These are phyloP conservation scores for Blastobasis adustella DNA, from an alignment of 2,888 invertebrate genomes.

Conservation along the genomic window DNA sequence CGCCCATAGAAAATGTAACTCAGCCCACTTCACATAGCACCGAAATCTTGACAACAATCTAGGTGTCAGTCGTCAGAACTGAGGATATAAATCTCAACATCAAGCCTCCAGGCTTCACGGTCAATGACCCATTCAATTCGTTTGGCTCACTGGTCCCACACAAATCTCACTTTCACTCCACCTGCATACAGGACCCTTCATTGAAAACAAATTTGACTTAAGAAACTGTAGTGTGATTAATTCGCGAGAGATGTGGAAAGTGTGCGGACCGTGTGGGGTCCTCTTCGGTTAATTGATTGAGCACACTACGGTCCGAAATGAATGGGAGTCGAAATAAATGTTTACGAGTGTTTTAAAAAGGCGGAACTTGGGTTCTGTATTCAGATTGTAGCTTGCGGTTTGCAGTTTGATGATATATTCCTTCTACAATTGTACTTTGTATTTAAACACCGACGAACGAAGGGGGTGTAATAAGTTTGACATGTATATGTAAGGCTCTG, in stretches of 20 bases:
- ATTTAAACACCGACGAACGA: too few species aligned
- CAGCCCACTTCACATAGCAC: neutral
- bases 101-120: slow-evolving; percentile 10
- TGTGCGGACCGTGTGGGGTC: neutral
- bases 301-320: too few species aligned
- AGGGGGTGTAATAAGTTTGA: too few species aligned
- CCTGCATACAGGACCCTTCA: slow-evolving; percentile 37
- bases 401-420: too few species aligned
- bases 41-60: neutral
- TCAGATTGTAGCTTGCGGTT: too few species aligned
- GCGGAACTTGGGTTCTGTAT: too few species aligned
- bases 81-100: neutral
- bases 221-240: slow-evolving; percentile 4
- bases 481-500: too few species aligned
- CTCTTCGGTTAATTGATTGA: too few species aligned
- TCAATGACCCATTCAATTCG: slow-evolving; percentile 19
- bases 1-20: too few species aligned
- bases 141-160: slow-evolving; percentile 9
- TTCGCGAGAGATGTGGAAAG: neutral
- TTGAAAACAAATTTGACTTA: slow-evolving; percentile 20
- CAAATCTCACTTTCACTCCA: slow-evolving; percentile 44
- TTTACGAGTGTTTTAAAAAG: too few species aligned
- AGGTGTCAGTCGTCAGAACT: neutral
- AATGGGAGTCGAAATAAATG: too few species aligned
- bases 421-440: too few species aligned